A percentile compares a stretch with the other conserved stretches of the same genome.
Evolutionary conservation across 2,888 invertebrate genomes (phyloP).

Genomic region (Scaptomyza tumidula): DNA sequence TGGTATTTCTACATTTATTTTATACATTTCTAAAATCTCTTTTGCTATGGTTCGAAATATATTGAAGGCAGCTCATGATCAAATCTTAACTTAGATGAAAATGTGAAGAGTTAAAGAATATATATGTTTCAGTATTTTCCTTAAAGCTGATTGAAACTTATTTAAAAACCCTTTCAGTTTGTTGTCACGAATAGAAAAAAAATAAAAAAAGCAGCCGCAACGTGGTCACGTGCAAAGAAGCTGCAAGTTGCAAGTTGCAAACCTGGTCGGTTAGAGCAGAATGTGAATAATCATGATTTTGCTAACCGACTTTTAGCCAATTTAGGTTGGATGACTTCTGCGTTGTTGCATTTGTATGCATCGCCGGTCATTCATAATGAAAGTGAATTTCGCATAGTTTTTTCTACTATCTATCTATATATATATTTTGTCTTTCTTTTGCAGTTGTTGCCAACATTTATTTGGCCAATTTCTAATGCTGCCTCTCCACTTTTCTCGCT

Average conservation of each 20-base stretch:
- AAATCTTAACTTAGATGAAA: background rate
- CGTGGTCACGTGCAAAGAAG: constrained; percentile 44
- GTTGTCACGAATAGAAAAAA: constrained; percentile 6
- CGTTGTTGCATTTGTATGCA: constrained; percentile 72
- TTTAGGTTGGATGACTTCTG: constrained; percentile 75
- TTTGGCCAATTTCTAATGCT: constrained; percentile 75
- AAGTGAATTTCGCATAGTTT: constrained; percentile 82
- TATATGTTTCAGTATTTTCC: background rate
- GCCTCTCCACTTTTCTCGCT: constrained; percentile 15
- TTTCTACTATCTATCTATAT: constrained; percentile 25
- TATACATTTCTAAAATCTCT: too few species aligned
- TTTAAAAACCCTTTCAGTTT: background rate
- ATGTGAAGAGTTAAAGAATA: background rate
- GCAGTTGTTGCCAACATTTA: constrained; percentile 47
- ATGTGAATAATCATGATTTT: constrained; percentile 65
- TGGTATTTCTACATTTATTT: too few species aligned
- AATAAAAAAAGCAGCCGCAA: constrained; percentile 1
- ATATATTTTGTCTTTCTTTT: background rate
- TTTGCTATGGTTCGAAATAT: too few species aligned
- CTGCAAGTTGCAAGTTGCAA: constrained; percentile 20
- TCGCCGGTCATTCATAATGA: constrained; percentile 81
- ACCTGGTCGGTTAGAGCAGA: constrained; percentile 24
- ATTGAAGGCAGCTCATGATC: too few species aligned
- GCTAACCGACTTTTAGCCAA: constrained; percentile 64
- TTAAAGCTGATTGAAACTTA: background rate